These are phyloP conservation scores for Pseudorectes ferrugineus DNA, from an alignment of 2,113 vertebrate genomes.

Conservation along the genomic window DNA sequence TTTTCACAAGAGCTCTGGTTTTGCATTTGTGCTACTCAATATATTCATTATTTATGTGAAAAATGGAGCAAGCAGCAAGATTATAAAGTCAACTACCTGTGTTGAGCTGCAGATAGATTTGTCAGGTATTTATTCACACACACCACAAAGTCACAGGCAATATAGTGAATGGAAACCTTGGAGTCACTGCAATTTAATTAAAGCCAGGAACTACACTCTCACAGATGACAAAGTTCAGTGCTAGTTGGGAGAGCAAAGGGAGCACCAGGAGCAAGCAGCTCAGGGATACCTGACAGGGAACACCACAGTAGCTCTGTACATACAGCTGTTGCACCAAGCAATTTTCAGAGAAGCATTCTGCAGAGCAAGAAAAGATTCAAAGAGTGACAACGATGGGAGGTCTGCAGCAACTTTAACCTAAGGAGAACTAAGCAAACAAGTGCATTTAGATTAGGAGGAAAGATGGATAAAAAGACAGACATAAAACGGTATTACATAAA, in stretches of 20 bases:
- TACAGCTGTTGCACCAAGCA: neutral
- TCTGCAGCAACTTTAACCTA: neutral
- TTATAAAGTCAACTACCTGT: neutral
- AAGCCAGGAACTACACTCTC: neutral
- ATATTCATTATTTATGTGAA: neutral
- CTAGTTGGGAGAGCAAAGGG: neutral
- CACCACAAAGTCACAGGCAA: neutral
- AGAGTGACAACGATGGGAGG: accelerated
- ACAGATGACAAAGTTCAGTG: neutral
- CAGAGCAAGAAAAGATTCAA: neutral
- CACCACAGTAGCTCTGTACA: neutral
- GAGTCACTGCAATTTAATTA: neutral
- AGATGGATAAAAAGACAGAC: neutral
- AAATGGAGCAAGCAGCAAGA: neutral
- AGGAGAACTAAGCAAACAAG: neutral
- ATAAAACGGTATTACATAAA: neutral
- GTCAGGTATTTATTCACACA: neutral
- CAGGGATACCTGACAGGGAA: neutral
- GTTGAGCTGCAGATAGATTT: neutral
- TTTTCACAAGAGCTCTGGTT: neutral
- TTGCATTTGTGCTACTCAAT: neutral
- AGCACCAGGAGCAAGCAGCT: neutral
- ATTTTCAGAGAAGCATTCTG: neutral
- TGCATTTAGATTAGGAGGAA: neutral
- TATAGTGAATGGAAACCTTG: neutral